Evolutionary conservation across 37 sponge, comb jelly and placozoan genomes (phyloP), one percentile per base, ranked within the genome.

Genomic region (Oscarella lobularis): DNA sequence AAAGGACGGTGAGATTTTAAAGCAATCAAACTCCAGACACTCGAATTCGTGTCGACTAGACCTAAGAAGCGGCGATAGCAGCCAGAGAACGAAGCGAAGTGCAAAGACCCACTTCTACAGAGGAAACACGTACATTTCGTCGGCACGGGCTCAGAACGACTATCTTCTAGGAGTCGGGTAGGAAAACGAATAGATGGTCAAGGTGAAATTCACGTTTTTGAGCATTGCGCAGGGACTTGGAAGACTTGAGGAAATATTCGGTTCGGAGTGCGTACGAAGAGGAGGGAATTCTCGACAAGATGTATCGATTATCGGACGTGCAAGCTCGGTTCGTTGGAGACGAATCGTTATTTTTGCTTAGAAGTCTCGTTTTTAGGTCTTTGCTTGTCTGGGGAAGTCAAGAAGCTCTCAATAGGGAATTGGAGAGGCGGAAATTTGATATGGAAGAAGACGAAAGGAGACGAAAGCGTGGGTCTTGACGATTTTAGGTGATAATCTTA

Each of bases 381-480:
- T 69, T 95, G 37, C 81, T 85, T 33, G 84, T 83, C n/a, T 95
- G 95, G 95, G 92, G 95, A 3, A 91, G 84, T 74, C 86, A 79
- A 83, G 76, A 73, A 67, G 79, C 66, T 1, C 80, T 95, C 39
- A 83, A 91, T 65, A 31, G 75, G 36, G 86, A 91, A 67, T 66
- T 83, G 34, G 36, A 76, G 39, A 68, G 41, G 33, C 83, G 82
- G 48, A 55, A 72, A 36, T n/a, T 27, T 32, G 65, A 72, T 1
- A 71, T 34, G 6, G 84, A 95, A 36, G 95, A 85, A 38, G 87
- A 74, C 31, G 92, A 95, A 38, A 72, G 60, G 39, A 75, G 85
- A 66, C 80, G 92, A 31, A 74, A 78, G 75, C 84, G 86, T 85
- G 31, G 65, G 69, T 34, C 37, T n/a, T n/a, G n/a, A n/a, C n/a